Base-by-base conservation (phyloP, 2,888 invertebrate genomes). In the Noctua fimbriata region DNA sequence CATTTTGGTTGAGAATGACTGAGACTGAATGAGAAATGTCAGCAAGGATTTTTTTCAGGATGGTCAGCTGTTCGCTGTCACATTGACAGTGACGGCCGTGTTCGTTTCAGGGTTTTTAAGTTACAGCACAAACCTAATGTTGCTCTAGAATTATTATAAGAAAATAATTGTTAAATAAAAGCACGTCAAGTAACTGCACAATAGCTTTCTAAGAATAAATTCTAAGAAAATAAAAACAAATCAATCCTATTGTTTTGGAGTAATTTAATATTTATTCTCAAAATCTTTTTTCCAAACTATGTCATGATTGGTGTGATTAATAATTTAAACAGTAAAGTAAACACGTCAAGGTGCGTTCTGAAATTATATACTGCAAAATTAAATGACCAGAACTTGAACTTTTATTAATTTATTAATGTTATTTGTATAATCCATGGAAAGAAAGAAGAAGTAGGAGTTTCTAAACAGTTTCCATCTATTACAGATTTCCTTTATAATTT, bases 1-100 rank as follows among this genome's bases (percentile, higher is more conserved):
- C 93, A 94, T 94, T 92, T 93, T 93, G 87, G 88, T 88, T 87
- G 84, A 83, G 87, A 89, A 88, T 90, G 90, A 84, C 70, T 69
- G 49, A 47, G 24, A 69, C 49, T 81, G 90, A 88, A 82, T 78
- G 65, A n/a, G 58, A 83, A 69, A 90, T 91, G 91, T 90, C 91
- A 87, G 88, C 85, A 88, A 81, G n/a, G 21, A 32, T 79, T 80
- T 87, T 87, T 86, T 84, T 86, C 76, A 63, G 84, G 79, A 76
- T 81, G 87, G 88, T 92, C 93, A 93, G 93, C 89, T 89, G 89
- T 85, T 88, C 52, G 18, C 47, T 73, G 71, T 79, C 87, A 79
- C 32, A 9, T 49, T 87, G 87, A 79, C 84, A 84, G 69, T 72
- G 75, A 84, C 75, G 73, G 76, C 0, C 28, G 28, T 49, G 63